phyloP scores from a whole-genome alignment of 2,113 vertebrate genomes.

The Xiphorhynchus elegans region DNA sequence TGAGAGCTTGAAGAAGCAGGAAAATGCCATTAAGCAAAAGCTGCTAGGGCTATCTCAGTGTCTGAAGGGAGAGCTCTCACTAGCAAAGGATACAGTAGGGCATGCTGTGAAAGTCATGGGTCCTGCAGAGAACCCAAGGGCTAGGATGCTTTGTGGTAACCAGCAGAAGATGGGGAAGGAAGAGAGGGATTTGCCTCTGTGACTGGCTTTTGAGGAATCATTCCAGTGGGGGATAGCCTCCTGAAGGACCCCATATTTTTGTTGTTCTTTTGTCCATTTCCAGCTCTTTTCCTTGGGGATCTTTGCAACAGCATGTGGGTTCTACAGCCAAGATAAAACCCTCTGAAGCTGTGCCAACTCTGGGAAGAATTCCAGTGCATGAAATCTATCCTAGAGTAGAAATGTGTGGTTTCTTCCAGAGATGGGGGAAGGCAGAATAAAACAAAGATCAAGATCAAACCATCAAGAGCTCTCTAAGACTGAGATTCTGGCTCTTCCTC shows the following conservation, averaged over 20 bases:
- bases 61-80: neutral
- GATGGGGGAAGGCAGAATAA: neutral
- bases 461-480: neutral
- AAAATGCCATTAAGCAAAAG: neutral
- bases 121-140: neutral
- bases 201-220: neutral
- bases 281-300: neutral
- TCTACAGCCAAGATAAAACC: constrained; percentile 30
- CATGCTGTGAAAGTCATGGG: neutral
- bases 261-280: neutral
- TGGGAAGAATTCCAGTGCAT: constrained; percentile 46
- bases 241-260: neutral
- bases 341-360: constrained; percentile 44
- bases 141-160: neutral
- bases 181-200: neutral
- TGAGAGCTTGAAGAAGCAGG: neutral
- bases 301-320: constrained; percentile 10
- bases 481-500: neutral
- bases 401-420: constrained; percentile 15
- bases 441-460: constrained; percentile 18
- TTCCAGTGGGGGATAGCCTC: neutral
- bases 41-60: neutral
- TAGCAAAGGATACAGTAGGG: neutral
- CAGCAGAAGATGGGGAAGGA: neutral
- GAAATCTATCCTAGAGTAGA: constrained; percentile 16